Evolutionary conservation across 2,797 vertebrate species (phyloP), one percentile per base, ranked within the genome.

Genomic region (Premnoplex brunnescens): DNA sequence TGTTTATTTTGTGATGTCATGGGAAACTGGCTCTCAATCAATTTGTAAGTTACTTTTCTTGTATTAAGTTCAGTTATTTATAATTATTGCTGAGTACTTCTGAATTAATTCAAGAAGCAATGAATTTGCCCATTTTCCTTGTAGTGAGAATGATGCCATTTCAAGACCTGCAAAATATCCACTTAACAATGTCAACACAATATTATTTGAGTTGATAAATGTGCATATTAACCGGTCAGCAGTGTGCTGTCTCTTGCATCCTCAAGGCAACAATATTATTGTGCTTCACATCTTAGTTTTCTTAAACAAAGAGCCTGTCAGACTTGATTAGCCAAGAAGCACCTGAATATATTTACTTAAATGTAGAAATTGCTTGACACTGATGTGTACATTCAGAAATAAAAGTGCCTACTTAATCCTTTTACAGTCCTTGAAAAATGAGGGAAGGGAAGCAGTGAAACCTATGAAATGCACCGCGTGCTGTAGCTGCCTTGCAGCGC

Each of bases 261-360:
- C 94, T 91, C 68, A 68, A 78, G 94, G 91, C 93, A 91, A 67
- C 46, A 43, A 64, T 85, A 91, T 93, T 90, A 73, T 15, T 93
- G 71, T 87, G 60, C 71, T 87, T 95, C 41, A 34, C 54, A 7
- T 87, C 67, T 87, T 80, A 55, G 72, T 91, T 94, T 96, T 94
- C 84, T 93, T 95, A 95, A 96, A 91, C 89, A 93, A 96, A 94
- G 88, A 95, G 60, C 91, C 80, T 87, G 93, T 96, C 96, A 91
- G 88, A 96, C 91, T 96, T 87, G 91, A 96, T 96, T 93, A 92
- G 74, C 90, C 85, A 80, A 95, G 85, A 76, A 86, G 79, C 85
- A 85, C 79, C 55, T 88, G 92, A 95, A 95, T 96, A 76, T 90
- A 54, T 95, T 89, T 80, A 91, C 91, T 94, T 94, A 91, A 94